Base-by-base conservation (phyloP, 2,888 invertebrate genomes). In the Ischnus inquisitorius region DNA sequence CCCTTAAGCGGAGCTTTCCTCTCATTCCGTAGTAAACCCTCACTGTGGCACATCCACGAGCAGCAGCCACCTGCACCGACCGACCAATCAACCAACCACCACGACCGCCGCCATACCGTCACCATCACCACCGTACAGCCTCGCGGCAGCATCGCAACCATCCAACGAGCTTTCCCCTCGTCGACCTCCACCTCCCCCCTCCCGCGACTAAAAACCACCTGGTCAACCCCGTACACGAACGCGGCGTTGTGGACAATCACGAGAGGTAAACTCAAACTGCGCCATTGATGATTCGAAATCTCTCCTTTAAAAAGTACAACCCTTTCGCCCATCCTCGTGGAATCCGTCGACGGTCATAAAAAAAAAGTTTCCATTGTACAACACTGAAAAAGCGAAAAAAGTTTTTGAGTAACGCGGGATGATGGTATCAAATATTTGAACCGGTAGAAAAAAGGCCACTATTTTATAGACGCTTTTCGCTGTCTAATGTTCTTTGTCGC, bases 21-120 rank as follows among this genome's bases (percentile, higher is more conserved):
- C 92, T 92, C 91, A 90, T 92, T 91, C 90, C 89, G 90, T 88
- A 88, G 91, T 92, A 92, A 91, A 90, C 91, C 87, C 90, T 90
- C 91, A 90, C 90, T 89, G 90, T 87, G 91, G 89, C 90, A 91
- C 90, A 91, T 90, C 89, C 89, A 88, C 84, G 89, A 88, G 90
- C 77, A 84, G 54, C 85, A 85, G 87, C 87, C 88, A 88, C 87
- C 88, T 87, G 87, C 82, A 88, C 86, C 88, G 82, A 88, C 86
- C 85, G 80, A 81, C 87, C 89, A 83, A 87, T 76, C 87, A 85
- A 46, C 85, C 87, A 80, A 79, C 85, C 85, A 57, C 65, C 67
- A 46, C 65, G 65, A 67, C 46, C 64, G 25, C 25, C 60, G 39
- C 79, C 57, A 16, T 54, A 77, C 64, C 48, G 28, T 71, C 64